Percentiles rank a stretch among this genome's conserved stretches.
Evolutionary conservation across 2,888 invertebrate species (phyloP).

Genomic region (Drosophila helvetica): DNA sequence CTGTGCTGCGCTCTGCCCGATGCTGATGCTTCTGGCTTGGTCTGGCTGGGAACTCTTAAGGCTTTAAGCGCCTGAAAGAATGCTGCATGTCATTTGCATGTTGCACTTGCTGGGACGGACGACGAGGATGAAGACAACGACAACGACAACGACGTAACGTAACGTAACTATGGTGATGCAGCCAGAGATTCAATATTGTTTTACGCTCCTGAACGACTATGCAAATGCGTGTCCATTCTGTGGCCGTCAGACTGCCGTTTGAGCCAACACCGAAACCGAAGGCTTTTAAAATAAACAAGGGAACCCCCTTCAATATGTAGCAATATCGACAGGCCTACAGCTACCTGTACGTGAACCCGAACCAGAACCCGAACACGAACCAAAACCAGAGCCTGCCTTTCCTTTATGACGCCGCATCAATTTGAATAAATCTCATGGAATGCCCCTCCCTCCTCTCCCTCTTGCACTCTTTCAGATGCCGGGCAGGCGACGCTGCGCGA

Average conservation of each 20-base stretch:
- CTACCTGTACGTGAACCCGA: constrained; percentile 43
- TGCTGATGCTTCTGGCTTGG: background rate
- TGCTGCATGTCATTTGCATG: constrained; percentile 40
- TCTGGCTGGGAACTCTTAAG: constrained; percentile 15
- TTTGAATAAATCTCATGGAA: constrained; percentile 62
- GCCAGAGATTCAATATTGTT: constrained; percentile 69
- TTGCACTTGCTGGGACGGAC: constrained; percentile 34
- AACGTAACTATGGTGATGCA: constrained; percentile 30
- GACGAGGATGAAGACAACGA: constrained; percentile 44
- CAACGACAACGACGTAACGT: constrained; percentile 2
- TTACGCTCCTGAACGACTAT: constrained; percentile 53
- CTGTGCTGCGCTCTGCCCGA: background rate
- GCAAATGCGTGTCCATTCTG: constrained; percentile 54
- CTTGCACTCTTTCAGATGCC: constrained; percentile 83
- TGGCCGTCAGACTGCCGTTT: background rate
- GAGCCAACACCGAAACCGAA: constrained; percentile 20
- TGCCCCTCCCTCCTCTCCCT: background rate
- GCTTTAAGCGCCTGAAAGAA: constrained; percentile 28
- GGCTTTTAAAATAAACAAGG: constrained; percentile 37
- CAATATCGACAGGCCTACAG: constrained; percentile 17
- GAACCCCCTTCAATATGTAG: constrained; percentile 15
- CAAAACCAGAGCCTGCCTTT: background rate
- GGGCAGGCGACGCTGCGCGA: constrained; percentile 84
- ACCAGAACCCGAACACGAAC: constrained; percentile 18
- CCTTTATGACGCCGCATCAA: constrained; percentile 45